A percentile compares a stretch with the other conserved stretches of the same genome.
Conservation (phyloP, 2,113 vertebrate genomes). For the Aix galericulata region DNA sequence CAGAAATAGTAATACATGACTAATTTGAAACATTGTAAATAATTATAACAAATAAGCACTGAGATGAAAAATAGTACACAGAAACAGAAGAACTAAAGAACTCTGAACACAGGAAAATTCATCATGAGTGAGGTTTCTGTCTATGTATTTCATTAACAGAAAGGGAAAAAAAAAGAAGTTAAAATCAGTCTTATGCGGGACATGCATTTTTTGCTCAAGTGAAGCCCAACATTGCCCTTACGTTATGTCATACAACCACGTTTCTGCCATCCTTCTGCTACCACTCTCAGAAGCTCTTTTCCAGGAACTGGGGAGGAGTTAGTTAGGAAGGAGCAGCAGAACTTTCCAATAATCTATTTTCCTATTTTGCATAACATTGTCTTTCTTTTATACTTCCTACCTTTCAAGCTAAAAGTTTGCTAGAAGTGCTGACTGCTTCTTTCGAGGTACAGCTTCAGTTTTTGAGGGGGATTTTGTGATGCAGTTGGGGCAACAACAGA, state of each 20-base stretch:
- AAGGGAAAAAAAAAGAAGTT: not conserved
- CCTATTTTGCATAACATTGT: not conserved
- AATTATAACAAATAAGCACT: not conserved
- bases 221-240: not conserved
- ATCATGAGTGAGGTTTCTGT: not conserved
- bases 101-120: not conserved
- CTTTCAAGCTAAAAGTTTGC: not conserved
- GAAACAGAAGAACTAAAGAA: not conserved
- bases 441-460: not conserved
- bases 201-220: not conserved
- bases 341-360: not conserved
- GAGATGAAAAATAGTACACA: not conserved
- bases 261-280: not conserved
- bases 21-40: not conserved
- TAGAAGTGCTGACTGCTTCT: not conserved
- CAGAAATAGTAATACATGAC: not conserved
- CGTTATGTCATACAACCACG: rapidly evolving
- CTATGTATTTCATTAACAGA: not conserved
- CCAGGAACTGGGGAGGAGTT: not conserved
- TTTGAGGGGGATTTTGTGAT: not conserved
- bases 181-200: not conserved
- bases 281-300: not conserved
- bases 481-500: not conserved
- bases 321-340: not conserved
- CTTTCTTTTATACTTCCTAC: not conserved